Conservation (phyloP, 2,797 vertebrate genomes). For the Cynopterus sphinx region DNA sequence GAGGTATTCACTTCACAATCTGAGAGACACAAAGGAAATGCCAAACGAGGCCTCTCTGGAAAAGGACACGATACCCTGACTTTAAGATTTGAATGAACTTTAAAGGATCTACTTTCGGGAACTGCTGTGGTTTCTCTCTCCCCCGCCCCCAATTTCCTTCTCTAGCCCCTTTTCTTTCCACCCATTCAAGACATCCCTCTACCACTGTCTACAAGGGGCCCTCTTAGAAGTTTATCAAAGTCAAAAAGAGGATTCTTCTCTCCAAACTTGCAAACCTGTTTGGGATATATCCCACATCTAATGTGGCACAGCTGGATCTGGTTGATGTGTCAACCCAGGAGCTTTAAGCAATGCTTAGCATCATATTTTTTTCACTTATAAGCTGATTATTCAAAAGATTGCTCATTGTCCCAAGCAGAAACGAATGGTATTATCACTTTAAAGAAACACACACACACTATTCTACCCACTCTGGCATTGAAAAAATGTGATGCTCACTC, state of each 20-base stretch:
- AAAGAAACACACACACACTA: not conserved
- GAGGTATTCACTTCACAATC: not conserved
- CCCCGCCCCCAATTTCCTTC: not conserved
- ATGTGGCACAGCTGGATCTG: not conserved
- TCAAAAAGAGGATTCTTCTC: not conserved
- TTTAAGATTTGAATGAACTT: not conserved
- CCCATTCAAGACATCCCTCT: not conserved
- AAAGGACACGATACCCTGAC: not conserved
- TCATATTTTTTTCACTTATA: not conserved
- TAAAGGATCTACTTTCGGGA: not conserved
- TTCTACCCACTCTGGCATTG: not conserved
- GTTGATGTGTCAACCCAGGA: not conserved
- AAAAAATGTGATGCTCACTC: not conserved
- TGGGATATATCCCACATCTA: not conserved
- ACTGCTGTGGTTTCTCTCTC: not conserved
- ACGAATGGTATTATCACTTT: not conserved
- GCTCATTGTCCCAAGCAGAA: not conserved
- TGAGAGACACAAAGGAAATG: not conserved
- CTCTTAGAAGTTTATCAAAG: not conserved
- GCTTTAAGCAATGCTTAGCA: not conserved
- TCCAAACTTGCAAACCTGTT: not conserved
- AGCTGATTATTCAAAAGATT: not conserved
- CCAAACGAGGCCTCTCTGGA: not conserved
- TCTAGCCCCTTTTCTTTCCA: not conserved
- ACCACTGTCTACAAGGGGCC: not conserved